These are phyloP conservation scores for Brenthis daphne DNA, from an alignment of 2,888 invertebrate genomes.

Conservation along the genomic window DNA sequence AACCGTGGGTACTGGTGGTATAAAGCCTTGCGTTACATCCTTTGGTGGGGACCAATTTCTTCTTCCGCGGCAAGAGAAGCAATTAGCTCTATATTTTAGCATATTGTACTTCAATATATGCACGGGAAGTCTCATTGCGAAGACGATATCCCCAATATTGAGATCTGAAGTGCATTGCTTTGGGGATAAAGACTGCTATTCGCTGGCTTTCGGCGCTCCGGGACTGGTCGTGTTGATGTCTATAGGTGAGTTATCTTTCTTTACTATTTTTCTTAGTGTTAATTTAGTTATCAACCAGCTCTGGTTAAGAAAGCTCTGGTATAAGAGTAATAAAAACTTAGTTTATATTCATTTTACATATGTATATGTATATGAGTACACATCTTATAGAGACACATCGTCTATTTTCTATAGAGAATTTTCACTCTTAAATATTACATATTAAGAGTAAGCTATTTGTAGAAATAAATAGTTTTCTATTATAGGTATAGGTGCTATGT, in stretches of 20 bases:
- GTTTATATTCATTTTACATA: too few species aligned
- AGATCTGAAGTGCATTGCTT: constrained; percentile 86
- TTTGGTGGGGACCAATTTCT: constrained; percentile 92
- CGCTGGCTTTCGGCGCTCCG: constrained; percentile 89
- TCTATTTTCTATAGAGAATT: too few species aligned
- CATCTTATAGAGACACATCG: too few species aligned
- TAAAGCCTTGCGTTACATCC: constrained; percentile 91
- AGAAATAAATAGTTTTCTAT: too few species aligned
- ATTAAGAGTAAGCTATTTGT: too few species aligned
- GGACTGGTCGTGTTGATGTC: constrained; percentile 87
- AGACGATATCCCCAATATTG: constrained; percentile 87
- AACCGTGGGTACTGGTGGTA: constrained; percentile 90
- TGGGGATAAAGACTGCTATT: constrained; percentile 85
- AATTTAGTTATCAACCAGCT: too few species aligned
- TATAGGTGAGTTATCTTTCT: constrained; percentile 76
- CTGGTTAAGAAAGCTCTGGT: too few species aligned
- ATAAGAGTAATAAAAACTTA: too few species aligned
- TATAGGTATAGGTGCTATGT: too few species aligned
- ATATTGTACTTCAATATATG: constrained; percentile 87
- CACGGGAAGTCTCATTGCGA: constrained; percentile 87
- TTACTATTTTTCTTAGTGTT: too few species aligned
- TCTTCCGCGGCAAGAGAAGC: constrained; percentile 83
- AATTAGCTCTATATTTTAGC: constrained; percentile 88
- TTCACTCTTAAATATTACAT: too few species aligned
- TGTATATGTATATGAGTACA: too few species aligned